Evolutionary conservation across 2,888 invertebrate genomes (phyloP).

Genomic region (Papilio elwesi): DNA sequence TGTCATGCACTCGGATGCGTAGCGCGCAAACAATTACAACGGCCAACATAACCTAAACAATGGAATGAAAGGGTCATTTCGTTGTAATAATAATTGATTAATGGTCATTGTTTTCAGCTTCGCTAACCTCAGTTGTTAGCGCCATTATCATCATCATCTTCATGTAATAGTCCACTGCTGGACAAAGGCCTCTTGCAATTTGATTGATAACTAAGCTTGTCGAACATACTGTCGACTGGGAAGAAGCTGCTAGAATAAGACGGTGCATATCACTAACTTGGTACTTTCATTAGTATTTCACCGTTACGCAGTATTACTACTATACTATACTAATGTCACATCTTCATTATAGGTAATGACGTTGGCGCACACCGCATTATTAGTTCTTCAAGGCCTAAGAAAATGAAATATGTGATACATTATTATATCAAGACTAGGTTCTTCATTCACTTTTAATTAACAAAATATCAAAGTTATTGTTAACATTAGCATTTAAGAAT

Average conservation of each 20-base stretch:
- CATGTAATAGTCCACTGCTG: conserved; percentile 1
- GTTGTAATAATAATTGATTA: conserved; percentile 28
- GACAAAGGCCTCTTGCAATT: conserved; percentile 15
- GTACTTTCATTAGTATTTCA: not conserved
- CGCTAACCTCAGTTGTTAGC: conserved; percentile 9
- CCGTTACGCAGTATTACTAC: no score
- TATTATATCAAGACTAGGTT: not conserved
- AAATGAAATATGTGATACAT: no score
- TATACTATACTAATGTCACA: no score
- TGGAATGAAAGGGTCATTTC: conserved; percentile 15
- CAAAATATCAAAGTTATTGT: no score
- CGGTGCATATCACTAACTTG: not conserved
- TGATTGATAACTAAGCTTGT: conserved; percentile 17
- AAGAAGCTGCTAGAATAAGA: not conserved
- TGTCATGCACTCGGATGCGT: conserved; percentile 22
- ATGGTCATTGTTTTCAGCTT: conserved; percentile 17
- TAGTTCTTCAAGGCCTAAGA: no score
- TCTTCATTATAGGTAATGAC: not conserved
- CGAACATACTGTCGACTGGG: not conserved
- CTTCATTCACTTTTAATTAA: no score
- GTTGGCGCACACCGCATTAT: no score
- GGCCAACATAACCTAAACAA: conserved; percentile 17
- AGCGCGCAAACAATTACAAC: conserved; percentile 23
- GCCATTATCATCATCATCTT: conserved; percentile 7
- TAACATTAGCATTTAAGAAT: not conserved